phyloP scores from a whole-genome alignment of 2,888 invertebrate species.

The Rhogogaster chlorosoma region DNA sequence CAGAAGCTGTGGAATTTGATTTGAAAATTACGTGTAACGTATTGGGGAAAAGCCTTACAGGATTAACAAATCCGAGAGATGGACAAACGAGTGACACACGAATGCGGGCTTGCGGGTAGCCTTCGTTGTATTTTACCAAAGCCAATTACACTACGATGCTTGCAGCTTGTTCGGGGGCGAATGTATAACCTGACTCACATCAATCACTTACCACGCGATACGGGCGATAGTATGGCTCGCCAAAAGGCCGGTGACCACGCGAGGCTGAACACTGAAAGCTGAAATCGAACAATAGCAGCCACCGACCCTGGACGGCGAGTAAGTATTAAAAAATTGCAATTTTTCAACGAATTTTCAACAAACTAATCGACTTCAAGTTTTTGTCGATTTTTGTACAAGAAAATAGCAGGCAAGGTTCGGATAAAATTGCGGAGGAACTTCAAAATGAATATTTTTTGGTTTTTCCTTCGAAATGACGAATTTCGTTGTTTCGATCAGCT shows the following conservation, averaged over 20 bases:
- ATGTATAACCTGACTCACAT: constrained; percentile 55
- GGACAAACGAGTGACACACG: constrained; percentile 46
- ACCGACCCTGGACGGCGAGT: too few species aligned
- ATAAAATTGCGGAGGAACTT: background rate
- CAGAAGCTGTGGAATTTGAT: background rate
- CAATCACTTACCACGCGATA: constrained; percentile 63
- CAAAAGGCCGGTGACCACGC: constrained; percentile 60
- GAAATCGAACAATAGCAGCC: constrained; percentile 29
- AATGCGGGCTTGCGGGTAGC: constrained; percentile 51
- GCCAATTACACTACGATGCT: constrained; percentile 62
- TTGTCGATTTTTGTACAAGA: background rate
- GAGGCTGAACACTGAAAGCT: constrained; percentile 31
- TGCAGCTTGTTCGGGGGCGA: constrained; percentile 25
- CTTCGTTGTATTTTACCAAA: constrained; percentile 8
- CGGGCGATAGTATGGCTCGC: constrained; percentile 57
- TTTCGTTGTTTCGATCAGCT: background rate
- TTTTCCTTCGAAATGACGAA: background rate
- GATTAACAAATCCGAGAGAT: constrained; percentile 16
- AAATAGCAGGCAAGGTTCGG: background rate
- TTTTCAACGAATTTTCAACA: background rate
- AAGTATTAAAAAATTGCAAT: constrained; percentile 2
- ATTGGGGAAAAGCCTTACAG: background rate
- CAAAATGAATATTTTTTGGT: background rate
- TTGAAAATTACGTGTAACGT: background rate
- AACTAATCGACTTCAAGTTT: background rate